These are phyloP conservation scores for Habroteleia sp. DNA, from an alignment of 2,888 invertebrate species.

Conservation along the genomic window DNA sequence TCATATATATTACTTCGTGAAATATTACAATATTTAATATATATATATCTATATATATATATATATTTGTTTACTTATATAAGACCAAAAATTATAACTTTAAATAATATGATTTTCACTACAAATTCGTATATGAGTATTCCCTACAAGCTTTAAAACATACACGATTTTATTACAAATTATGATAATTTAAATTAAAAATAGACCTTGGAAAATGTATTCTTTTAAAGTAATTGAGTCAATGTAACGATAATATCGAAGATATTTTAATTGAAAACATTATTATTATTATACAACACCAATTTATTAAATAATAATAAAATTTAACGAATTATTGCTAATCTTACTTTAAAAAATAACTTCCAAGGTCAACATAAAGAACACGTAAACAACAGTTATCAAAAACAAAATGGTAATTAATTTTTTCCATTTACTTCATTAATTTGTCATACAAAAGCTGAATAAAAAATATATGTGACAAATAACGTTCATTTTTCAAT, in stretches of 20 bases:
- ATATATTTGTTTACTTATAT: background rate
- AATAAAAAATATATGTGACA: background rate
- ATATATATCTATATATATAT: slow-evolving; percentile 3
- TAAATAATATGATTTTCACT: background rate
- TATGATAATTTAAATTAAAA: slow-evolving; percentile 7
- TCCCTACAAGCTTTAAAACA: background rate
- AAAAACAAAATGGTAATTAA: background rate
- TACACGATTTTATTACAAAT: slow-evolving; percentile 8
- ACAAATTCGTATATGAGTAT: background rate
- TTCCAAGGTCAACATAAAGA: too few species aligned
- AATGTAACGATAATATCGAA: background rate
- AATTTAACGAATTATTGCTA: too few species aligned
- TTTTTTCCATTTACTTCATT: background rate
- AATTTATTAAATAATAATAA: too few species aligned
- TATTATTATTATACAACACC: too few species aligned
- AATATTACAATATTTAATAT: slow-evolving; percentile 1
- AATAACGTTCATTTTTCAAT: too few species aligned
- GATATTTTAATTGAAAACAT: too few species aligned
- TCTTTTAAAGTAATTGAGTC: background rate
- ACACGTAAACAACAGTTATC: background rate
- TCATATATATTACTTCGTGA: slow-evolving; percentile 5
- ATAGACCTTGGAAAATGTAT: background rate
- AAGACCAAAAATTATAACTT: background rate
- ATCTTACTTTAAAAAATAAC: too few species aligned
- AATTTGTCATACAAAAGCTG: background rate